These are phyloP conservation scores for Platycheirus albimanus DNA, from an alignment of 2,888 invertebrate species.

Conservation along the genomic window DNA sequence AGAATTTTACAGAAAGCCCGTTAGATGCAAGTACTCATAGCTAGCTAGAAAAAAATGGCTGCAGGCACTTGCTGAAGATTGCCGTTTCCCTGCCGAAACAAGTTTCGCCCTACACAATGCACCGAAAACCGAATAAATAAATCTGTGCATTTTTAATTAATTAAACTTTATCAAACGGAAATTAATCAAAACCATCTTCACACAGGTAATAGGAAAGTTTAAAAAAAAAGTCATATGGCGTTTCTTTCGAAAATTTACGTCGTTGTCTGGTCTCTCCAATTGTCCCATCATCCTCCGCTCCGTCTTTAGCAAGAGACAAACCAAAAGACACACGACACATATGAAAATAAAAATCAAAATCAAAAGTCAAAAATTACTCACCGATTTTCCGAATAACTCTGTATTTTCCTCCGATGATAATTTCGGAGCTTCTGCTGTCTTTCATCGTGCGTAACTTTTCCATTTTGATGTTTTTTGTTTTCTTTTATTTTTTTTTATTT, in stretches of 20 bases:
- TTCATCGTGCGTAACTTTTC: conserved; percentile 81
- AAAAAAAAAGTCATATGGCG: conserved; percentile 13
- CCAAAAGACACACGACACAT: no score
- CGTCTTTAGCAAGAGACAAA: no score
- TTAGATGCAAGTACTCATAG: conserved; percentile 27
- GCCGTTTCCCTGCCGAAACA: conserved; percentile 54
- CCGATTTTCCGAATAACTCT: conserved; percentile 98
- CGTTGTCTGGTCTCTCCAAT: no score
- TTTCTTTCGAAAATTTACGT: conserved; percentile 25
- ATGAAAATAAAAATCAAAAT: conserved; percentile 11
- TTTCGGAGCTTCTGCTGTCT: conserved; percentile 84
- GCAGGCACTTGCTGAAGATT: conserved; percentile 50
- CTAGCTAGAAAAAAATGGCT: conserved; percentile 66
- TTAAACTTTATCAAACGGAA: no score
- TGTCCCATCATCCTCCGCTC: no score
- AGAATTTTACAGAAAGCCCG: conserved; percentile 1
- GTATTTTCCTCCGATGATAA: conserved; percentile 96
- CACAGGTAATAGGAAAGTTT: no score
- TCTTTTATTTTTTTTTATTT: conserved; percentile 2
- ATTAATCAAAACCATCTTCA: no score
- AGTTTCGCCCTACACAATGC: conserved; percentile 51
- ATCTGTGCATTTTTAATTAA: no score
- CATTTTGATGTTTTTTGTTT: conserved; percentile 76
- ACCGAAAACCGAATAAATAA: not conserved
- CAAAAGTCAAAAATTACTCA: conserved; percentile 75